Evolutionary conservation across 2,888 invertebrate genomes (phyloP), one percentile per base, ranked within the genome.

Genomic region (Bursaphelenchus okinawaensis): DNA sequence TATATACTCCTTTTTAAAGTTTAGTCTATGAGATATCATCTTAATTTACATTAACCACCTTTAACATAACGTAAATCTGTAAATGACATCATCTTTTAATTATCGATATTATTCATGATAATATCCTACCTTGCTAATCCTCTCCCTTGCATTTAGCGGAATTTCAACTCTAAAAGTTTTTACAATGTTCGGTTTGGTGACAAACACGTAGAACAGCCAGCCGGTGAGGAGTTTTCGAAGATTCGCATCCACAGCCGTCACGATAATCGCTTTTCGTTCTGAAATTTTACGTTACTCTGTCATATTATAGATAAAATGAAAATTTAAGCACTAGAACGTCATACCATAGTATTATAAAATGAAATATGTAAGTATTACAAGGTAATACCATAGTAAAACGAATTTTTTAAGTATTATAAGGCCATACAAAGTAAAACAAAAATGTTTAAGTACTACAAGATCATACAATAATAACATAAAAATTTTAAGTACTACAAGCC

Each of bases 111-210:
- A n/a, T n/a, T n/a, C n/a, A n/a, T n/a, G n/a, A n/a, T n/a, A n/a
- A n/a, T n/a, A n/a, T n/a, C n/a, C 6, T 57, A 57, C 52, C 29
- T 52, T 57, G 23, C 9, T 12, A 27, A 31, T 57, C 16, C 16
- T n/a, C 29, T 22, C 16, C 12, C 29, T 16, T 16, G 16, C 51
- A 31, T 58, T 57, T 22, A 31, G 29, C 19, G 29, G 52, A 57
- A 57, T 54, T 19, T 23, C 54, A 3, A 54, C 26, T 54, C 26
- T 12, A 16, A 52, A 20, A 66, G 22, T 7, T 51, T 71, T 73
- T 9, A 65, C 68, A 59, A 73, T 70, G 52, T 75, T 73, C 22
- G 73, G 75, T 31, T 68, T 63, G 20, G 58, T 56, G 23, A 73
- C 73, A n/a, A 19, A 29, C 0, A 60, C 57, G 9, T 52, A 40